A percentile compares a stretch with the other conserved stretches of the same genome.
Evolutionary conservation across 2,797 vertebrate species (phyloP).

Genomic region (Heteromormyrus szaboi): DNA sequence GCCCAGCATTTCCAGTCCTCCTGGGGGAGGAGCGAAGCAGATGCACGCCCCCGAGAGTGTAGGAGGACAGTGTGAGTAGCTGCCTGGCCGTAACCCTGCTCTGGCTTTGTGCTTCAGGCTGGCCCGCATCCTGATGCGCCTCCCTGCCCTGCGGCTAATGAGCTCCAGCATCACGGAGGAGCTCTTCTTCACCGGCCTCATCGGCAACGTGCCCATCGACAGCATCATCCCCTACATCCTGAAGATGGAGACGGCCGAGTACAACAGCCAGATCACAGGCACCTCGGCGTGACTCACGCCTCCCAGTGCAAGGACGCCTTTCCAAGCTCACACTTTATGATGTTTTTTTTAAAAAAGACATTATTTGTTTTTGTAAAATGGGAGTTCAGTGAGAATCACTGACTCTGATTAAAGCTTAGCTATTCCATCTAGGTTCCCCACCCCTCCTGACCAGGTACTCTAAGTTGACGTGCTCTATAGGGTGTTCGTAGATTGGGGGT

Average conservation of each 20-base stretch:
- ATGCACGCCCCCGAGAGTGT: background rate
- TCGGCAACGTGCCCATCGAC: constrained; percentile 96
- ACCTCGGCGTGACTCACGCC: constrained; percentile 47
- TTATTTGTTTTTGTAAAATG: constrained; percentile 15
- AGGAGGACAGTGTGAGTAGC: background rate
- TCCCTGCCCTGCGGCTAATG: constrained; percentile 92
- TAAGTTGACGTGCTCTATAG: constrained; percentile 32
- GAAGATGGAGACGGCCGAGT: constrained; percentile 98
- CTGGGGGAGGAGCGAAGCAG: background rate
- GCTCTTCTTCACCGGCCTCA: constrained; percentile 96
- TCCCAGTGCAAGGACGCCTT: background rate
- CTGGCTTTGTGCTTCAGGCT: constrained; percentile 60
- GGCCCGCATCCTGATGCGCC: constrained; percentile 88
- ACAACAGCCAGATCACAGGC: constrained; percentile 88
- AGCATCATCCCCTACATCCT: constrained; percentile 99
- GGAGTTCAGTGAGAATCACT: constrained; percentile 4
- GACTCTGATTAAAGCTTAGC: constrained; percentile 26
- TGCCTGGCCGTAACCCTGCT: background rate
- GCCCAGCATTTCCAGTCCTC: background rate
- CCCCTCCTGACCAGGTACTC: background rate
- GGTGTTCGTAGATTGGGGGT: background rate
- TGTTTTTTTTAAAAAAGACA: background rate
- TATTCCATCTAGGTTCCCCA: constrained; percentile 5
- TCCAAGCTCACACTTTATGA: constrained; percentile 12
- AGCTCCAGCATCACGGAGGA: constrained; percentile 95